A percentile compares a stretch with the other conserved stretches of the same genome.
phyloP scores from a whole-genome alignment of 2,888 invertebrate species.

The Eumacrocentrus americanus region DNA sequence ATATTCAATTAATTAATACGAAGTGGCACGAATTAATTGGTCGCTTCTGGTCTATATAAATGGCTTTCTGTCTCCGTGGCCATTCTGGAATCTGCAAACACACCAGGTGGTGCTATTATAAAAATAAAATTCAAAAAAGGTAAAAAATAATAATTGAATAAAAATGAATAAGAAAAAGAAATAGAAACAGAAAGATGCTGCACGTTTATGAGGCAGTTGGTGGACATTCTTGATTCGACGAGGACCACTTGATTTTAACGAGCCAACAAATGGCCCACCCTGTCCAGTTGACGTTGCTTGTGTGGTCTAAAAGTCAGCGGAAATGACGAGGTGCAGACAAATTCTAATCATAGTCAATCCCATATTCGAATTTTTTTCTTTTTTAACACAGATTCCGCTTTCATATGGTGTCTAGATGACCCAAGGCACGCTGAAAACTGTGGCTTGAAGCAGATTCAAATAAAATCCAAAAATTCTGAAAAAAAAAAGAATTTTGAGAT shows the following conservation, averaged over 20 bases:
- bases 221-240: constrained; percentile 56
- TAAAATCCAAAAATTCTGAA: no score
- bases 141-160: constrained; percentile 16
- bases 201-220: constrained; percentile 53
- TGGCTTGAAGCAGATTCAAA: no score
- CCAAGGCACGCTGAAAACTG: no score
- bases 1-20: constrained; percentile 55
- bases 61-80: neutral
- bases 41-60: neutral
- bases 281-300: constrained; percentile 29
- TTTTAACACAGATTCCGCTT: no score
- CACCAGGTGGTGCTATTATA: constrained; percentile 24
- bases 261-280: constrained; percentile 53
- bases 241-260: constrained; percentile 55
- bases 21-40: constrained; percentile 53
- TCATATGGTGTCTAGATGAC: no score
- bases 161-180: constrained; percentile 29
- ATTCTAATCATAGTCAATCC: neutral
- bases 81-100: constrained; percentile 3
- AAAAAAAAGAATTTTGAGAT: no score
- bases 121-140: constrained; percentile 24
- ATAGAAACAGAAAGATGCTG: constrained; percentile 26
- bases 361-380: no score
- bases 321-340: neutral
- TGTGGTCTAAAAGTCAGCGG: constrained; percentile 20